These are phyloP conservation scores for Diabrotica virgifera DNA, from an alignment of 1,140 invertebrate species.

Conservation along the genomic window DNA sequence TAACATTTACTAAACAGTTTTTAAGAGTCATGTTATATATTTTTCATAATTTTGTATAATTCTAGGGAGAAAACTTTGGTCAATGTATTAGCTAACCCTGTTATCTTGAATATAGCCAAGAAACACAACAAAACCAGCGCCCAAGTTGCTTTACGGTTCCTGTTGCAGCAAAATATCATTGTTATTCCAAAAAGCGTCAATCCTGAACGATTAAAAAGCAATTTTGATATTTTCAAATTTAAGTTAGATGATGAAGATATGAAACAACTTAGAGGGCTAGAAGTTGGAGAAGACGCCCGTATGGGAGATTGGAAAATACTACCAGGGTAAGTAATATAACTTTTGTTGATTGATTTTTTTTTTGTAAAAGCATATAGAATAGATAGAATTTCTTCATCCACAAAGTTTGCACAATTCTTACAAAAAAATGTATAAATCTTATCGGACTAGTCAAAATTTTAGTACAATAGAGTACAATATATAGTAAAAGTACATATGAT, in stretches of 20 bases:
- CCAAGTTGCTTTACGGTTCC: conserved; percentile 74
- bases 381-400: too few relatives aligned
- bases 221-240: conserved; percentile 64
- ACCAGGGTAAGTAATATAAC: too few relatives aligned
- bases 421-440: too few relatives aligned
- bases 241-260: conserved; percentile 56
- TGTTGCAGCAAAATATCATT: conserved; percentile 67
- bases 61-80: conserved; percentile 52
- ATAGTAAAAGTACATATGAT: too few relatives aligned
- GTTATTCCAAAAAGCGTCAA: conserved; percentile 85
- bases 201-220: conserved; percentile 63
- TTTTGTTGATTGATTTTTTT: too few relatives aligned
- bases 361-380: too few relatives aligned
- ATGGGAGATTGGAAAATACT: conserved; percentile 58
- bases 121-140: conserved; percentile 70
- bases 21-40: too few relatives aligned
- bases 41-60: too few relatives aligned
- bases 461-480: too few relatives aligned
- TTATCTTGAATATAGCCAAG: conserved; percentile 65
- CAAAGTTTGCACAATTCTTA: too few relatives aligned
- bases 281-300: conserved; percentile 58
- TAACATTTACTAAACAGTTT: too few relatives aligned
- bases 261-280: conserved; percentile 53
- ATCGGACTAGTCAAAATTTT: too few relatives aligned
- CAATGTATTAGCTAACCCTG: conserved; percentile 64